phyloP scores from a whole-genome alignment of 2,113 vertebrate genomes.

The Rhinolophus sinicus region DNA sequence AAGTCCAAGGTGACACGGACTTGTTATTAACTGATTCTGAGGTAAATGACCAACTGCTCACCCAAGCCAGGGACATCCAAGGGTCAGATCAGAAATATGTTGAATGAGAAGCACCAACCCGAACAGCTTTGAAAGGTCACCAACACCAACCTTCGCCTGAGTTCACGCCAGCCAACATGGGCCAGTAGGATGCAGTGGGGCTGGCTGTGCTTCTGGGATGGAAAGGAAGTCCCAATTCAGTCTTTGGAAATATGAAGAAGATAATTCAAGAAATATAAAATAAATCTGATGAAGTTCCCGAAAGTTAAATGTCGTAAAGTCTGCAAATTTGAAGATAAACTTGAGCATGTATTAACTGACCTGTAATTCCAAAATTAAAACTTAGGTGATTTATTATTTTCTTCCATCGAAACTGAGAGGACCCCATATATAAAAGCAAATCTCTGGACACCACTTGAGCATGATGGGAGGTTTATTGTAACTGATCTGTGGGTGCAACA shows the following conservation, averaged over 20 bases:
- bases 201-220: neutral
- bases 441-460: neutral
- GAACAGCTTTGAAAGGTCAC: slow-evolving; percentile 9
- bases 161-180: neutral
- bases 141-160: neutral
- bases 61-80: slow-evolving; percentile 6
- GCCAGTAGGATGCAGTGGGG: neutral
- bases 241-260: neutral
- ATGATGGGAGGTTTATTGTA: neutral
- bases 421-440: neutral
- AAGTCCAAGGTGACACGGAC: slow-evolving; percentile 26
- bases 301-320: neutral
- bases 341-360: neutral
- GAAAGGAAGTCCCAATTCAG: neutral
- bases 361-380: neutral
- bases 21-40: slow-evolving; percentile 41
- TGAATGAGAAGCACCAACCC: neutral
- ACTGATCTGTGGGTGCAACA: neutral
- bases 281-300: neutral
- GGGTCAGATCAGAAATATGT: slow-evolving; percentile 12
- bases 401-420: neutral
- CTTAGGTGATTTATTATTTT: neutral
- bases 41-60: slow-evolving; percentile 53
- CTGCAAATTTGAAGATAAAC: neutral
- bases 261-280: neutral